Percentiles rank a stretch among this genome's conserved stretches.
phyloP scores from a whole-genome alignment of 2,888 invertebrate genomes.

The Ectemnius continuus region DNA sequence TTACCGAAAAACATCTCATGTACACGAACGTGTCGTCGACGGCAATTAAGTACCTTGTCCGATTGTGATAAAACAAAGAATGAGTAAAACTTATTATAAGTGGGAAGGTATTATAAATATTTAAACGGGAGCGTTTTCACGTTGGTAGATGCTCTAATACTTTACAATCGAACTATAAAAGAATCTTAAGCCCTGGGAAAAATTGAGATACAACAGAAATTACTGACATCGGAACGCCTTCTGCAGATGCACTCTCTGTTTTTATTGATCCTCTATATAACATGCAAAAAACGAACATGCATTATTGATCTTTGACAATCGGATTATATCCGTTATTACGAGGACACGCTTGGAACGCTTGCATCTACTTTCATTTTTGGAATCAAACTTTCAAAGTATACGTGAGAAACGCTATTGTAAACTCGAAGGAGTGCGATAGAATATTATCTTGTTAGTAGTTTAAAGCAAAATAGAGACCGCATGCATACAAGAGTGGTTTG shows the following conservation, averaged over 20 bases:
- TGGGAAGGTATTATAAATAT: conserved; percentile 2
- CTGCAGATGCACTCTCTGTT: too few relatives aligned
- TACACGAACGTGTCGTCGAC: conserved; percentile 34
- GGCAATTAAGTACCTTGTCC: conserved; percentile 19
- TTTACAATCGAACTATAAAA: not conserved
- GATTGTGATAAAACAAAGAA: conserved; percentile 25
- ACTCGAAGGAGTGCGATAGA: not conserved
- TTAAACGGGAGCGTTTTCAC: not conserved
- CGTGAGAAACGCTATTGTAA: not conserved
- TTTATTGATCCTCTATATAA: too few relatives aligned
- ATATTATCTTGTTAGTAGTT: conserved; percentile 30
- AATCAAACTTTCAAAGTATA: conserved; percentile 19
- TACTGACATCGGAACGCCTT: too few relatives aligned
- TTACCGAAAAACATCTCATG: conserved; percentile 2
- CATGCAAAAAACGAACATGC: not conserved
- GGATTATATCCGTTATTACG: conserved; percentile 26
- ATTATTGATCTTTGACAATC: conserved; percentile 32
- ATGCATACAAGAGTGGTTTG: conserved; percentile 15
- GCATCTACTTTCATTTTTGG: conserved; percentile 23
- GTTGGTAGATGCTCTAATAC: not conserved
- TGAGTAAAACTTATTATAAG: conserved; percentile 12
- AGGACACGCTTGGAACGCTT: conserved; percentile 29
- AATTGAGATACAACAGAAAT: too few relatives aligned
- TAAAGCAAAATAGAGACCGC: conserved; percentile 1
- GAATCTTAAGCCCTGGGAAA: not conserved